Conservation (phyloP, 2,113 vertebrate genomes). For the Mirounga angustirostris region DNA sequence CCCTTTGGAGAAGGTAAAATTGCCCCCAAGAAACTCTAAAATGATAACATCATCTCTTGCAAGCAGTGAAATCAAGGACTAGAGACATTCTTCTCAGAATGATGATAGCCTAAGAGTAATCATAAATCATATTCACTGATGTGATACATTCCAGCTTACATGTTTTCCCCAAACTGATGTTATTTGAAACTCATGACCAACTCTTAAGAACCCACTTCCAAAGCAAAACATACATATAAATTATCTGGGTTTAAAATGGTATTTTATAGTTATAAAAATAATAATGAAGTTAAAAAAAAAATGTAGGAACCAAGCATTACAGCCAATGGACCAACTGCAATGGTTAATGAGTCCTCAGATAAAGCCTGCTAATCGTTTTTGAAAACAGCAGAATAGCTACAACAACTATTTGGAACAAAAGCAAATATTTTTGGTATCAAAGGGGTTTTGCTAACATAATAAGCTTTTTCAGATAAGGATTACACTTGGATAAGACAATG, state of each 20-base stretch:
- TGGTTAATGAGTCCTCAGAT: not conserved
- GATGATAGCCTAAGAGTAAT: not conserved
- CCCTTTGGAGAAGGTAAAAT: not conserved
- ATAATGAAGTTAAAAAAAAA: not conserved
- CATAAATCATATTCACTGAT: not conserved
- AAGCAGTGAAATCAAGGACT: not conserved
- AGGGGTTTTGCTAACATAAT: not conserved
- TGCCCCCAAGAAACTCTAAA: not conserved
- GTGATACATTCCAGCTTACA: not conserved
- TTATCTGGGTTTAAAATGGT: not conserved
- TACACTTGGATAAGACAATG: not conserved
- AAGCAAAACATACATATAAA: not conserved
- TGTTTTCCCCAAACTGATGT: not conserved
- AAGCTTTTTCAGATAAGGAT: not conserved
- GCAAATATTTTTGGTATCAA: slow-evolving; percentile 6
- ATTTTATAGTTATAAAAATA: slow-evolving; percentile 10
- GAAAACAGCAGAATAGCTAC: slow-evolving; percentile 7
- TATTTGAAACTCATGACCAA: not conserved
- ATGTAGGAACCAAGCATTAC: not conserved
- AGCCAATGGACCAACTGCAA: not conserved
- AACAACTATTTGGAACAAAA: not conserved
- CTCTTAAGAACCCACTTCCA: not conserved
- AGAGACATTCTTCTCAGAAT: not conserved
- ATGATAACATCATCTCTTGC: not conserved
- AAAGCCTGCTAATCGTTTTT: not conserved